Percentiles rank a stretch among this genome's conserved stretches.
Evolutionary conservation across 2,888 invertebrate genomes (phyloP).

Genomic region (Ligdia adustata): DNA sequence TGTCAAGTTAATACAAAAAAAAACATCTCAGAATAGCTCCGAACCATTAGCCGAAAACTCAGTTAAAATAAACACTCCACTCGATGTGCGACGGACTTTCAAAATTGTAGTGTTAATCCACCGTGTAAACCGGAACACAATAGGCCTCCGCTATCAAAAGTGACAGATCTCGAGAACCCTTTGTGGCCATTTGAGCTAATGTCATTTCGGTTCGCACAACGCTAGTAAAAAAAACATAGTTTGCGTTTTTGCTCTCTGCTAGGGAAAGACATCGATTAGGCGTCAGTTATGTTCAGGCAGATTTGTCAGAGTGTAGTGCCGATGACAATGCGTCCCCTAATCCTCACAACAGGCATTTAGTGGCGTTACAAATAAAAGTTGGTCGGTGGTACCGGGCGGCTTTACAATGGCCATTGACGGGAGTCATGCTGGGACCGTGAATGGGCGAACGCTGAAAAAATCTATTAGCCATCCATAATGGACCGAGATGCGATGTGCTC

Average conservation of each 20-base stretch:
- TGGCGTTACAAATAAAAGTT: slow-evolving; percentile 80
- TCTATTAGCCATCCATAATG: slow-evolving; percentile 81
- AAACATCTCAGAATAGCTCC: neutral
- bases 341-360: slow-evolving; percentile 82
- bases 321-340: slow-evolving; percentile 77
- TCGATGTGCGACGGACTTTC: slow-evolving; percentile 55
- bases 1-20: no score
- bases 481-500: slow-evolving; percentile 63
- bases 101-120: slow-evolving; percentile 66
- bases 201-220: slow-evolving; percentile 53
- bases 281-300: slow-evolving; percentile 43
- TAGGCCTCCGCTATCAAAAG: slow-evolving; percentile 60
- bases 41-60: neutral
- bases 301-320: slow-evolving; percentile 58
- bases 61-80: slow-evolving; percentile 44
- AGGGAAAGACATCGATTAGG: slow-evolving; percentile 22
- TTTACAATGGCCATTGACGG: slow-evolving; percentile 79
- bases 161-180: slow-evolving; percentile 72
- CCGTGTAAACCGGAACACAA: slow-evolving; percentile 65
- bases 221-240: no score
- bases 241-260: slow-evolving; percentile 1
- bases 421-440: slow-evolving; percentile 78
- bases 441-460: slow-evolving; percentile 78
- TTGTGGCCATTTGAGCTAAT: slow-evolving; percentile 56
- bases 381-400: slow-evolving; percentile 51